A percentile compares a stretch with the other conserved stretches of the same genome.
phyloP scores from a whole-genome alignment of 2,797 vertebrate genomes.

The Sparus aurata region DNA sequence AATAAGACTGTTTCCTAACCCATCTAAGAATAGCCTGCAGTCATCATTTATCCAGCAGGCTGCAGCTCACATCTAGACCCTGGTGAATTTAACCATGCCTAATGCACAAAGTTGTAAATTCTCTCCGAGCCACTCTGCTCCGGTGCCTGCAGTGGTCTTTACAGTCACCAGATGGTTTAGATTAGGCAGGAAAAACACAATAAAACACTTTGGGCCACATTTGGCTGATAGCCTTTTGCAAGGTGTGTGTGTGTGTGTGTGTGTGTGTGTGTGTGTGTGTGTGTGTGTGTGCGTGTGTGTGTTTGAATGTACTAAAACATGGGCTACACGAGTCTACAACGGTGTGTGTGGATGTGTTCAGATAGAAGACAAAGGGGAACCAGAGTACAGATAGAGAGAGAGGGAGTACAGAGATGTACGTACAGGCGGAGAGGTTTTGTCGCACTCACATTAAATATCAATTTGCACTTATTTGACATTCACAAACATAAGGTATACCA shows the following conservation, averaged over 20 bases:
- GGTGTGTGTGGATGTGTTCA: conserved; percentile 5
- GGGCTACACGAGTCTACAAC: not conserved
- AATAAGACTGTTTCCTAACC: conserved; percentile 41
- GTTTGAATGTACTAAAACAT: conserved; percentile 7
- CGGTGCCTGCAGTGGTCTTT: conserved; percentile 33
- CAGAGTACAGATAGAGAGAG: not conserved
- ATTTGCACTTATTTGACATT: not conserved
- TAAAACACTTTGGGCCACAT: conserved; percentile 51
- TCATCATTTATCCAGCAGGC: conserved; percentile 45
- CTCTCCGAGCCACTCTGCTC: conserved; percentile 48
- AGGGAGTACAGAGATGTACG: not conserved
- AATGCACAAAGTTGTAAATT: conserved; percentile 65
- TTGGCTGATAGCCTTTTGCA: conserved; percentile 32
- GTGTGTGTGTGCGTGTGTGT: not conserved
- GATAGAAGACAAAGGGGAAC: conserved; percentile 9
- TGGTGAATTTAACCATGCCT: conserved; percentile 55
- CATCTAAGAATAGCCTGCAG: conserved; percentile 44
- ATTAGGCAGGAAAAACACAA: conserved; percentile 56
- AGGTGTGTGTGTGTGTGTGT: conserved; percentile 19
- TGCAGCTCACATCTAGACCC: conserved; percentile 29
- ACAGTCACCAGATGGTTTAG: conserved; percentile 62
- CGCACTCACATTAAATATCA: not conserved
- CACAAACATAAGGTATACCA: not conserved
- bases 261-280: not conserved
- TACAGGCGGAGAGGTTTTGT: not conserved